Base-by-base conservation (phyloP, 2,888 invertebrate genomes). In the Spisula solida region DNA sequence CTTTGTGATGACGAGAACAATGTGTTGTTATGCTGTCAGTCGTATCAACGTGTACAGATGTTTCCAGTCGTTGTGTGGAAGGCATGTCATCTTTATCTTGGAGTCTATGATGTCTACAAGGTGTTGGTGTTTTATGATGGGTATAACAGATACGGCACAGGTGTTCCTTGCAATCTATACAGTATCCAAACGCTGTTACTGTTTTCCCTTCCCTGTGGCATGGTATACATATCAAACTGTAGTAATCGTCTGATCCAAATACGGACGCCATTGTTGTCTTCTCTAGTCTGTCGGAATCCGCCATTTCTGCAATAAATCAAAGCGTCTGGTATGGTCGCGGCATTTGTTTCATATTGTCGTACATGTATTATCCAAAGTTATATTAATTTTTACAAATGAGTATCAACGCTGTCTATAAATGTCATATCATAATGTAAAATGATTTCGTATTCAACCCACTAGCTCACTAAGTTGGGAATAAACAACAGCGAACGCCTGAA, bases 51-150 rank as follows among this genome's bases (percentile, higher is more conserved):
- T 70, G 12, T 29, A 70, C 25, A 14, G 70, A 25, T 70, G 29
- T 29, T 2, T 70, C 70, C 1, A 70, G 29, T 14, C 2, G 29
- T 25, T 70, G 70, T 29, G 29, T 70, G 14, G 25, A 16, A 10
- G 82, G 82, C 82, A 82, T 82, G 41, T 4, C 20, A 2, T 60
- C 82, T 66, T 82, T 60, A n/a, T 82, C 82, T 8, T 41, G 66
- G 5, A 82, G 66, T 16, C 6, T 82, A 34, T 82, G 82, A 66
- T 66, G 41, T 60, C 82, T 4, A 2, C n/a, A 66, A 8, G 60
- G 82, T 1, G 31, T n/a, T n/a, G 29, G n/a, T 34, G n/a, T 60
- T 60, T 66, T 66, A 47, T 82, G 82, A n/a, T 41, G n/a, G 4
- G 60, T 60, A 41, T 41, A 82, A 47, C 82, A 82, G 2, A 18